Evolutionary conservation across 2,888 invertebrate genomes (phyloP).

Genomic region (Andrena bucephala): DNA sequence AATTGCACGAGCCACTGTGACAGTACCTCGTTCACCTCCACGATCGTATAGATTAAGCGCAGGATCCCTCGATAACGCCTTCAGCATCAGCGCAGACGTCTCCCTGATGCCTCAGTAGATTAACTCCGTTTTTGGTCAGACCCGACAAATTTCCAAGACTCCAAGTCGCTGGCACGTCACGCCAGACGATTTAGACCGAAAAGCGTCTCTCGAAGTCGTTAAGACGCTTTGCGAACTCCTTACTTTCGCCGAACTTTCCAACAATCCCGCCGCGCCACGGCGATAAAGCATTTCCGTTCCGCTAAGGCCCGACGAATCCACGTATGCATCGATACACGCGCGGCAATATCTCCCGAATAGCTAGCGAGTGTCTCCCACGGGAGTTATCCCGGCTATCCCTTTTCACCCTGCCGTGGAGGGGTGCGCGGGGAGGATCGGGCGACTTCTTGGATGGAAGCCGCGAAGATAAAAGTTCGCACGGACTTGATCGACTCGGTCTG

Average conservation of each 20-base stretch:
- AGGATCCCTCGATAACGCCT: too few species aligned
- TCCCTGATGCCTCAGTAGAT: too few species aligned
- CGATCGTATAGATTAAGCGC: too few species aligned
- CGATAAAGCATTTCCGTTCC: slow-evolving; percentile 7
- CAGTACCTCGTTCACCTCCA: too few species aligned
- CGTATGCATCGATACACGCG: slow-evolving; percentile 34
- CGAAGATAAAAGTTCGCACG: slow-evolving; percentile 74
- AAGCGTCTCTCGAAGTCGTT: slow-evolving; percentile 19
- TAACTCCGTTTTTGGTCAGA: too few species aligned
- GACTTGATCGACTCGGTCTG: slow-evolving; percentile 67
- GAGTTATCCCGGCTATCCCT: slow-evolving; percentile 55
- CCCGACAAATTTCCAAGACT: too few species aligned
- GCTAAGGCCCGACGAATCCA: not conserved
- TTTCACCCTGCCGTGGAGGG: slow-evolving; percentile 7
- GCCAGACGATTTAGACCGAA: not conserved
- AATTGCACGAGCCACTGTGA: too few species aligned
- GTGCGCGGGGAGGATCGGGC: slow-evolving; percentile 6
- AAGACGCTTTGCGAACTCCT: not conserved
- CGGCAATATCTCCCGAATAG: slow-evolving; percentile 32
- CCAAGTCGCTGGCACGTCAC: too few species aligned
- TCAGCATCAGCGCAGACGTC: too few species aligned
- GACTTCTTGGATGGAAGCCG: slow-evolving; percentile 63
- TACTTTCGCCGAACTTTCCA: slow-evolving; percentile 14
- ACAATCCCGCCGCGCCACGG: not conserved
- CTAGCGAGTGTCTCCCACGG: slow-evolving; percentile 27